Conservation (phyloP, 37 sponge, comb jelly and placozoan species). For the Beroe forskalii region DNA sequence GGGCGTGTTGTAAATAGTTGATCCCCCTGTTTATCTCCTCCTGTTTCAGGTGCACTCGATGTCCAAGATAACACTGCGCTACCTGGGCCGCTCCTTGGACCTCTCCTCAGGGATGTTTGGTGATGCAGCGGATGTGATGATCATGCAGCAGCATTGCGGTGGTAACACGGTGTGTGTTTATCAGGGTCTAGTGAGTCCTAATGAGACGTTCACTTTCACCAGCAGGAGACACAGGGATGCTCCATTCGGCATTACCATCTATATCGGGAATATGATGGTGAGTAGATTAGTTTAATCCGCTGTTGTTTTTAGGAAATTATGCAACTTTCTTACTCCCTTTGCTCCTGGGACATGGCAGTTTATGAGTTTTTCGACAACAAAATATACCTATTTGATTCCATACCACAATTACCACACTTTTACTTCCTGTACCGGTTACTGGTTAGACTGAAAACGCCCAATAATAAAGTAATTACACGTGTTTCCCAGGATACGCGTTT, state of each 20-base stretch:
- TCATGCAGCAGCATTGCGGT: constrained; percentile 94
- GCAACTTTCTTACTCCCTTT: no score
- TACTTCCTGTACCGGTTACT: no score
- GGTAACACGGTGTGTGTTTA: constrained; percentile 86
- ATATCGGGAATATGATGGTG: constrained; percentile 77
- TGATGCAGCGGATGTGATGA: constrained; percentile 66
- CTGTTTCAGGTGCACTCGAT: constrained; percentile 69
- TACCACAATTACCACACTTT: no score
- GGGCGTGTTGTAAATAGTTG: no score
- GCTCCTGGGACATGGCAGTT: no score
- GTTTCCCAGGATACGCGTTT: constrained; percentile 73
- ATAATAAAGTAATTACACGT: no score
- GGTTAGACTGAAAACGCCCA: no score
- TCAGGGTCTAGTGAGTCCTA: constrained; percentile 66
- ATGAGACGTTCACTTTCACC: constrained; percentile 70
- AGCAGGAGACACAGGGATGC: constrained; percentile 79
- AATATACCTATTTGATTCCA: no score
- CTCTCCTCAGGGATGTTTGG: constrained; percentile 63
- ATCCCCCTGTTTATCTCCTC: no score
- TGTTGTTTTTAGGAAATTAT: not conserved
- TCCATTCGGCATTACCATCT: constrained; percentile 87
- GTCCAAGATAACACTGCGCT: constrained; percentile 71
- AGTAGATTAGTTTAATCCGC: not conserved
- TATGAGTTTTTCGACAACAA: no score
- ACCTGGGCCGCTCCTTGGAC: constrained; percentile 69